These are phyloP conservation scores for Oxytorus armatus DNA, from an alignment of 2,888 invertebrate genomes.

Conservation along the genomic window DNA sequence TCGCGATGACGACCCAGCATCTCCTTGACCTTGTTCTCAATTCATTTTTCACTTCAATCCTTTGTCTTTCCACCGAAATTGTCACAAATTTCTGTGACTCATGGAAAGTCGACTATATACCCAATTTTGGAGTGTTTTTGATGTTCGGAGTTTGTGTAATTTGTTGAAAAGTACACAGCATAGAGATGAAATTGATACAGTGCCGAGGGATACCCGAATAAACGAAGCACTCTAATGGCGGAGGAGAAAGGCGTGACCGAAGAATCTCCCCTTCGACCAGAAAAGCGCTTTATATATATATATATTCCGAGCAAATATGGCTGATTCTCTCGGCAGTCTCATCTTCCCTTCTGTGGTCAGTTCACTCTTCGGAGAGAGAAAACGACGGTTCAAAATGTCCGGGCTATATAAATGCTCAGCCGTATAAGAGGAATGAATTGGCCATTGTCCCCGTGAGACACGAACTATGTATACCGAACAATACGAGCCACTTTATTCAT, in stretches of 20 bases:
- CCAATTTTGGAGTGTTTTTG: not conserved
- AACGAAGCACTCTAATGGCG: constrained; percentile 34
- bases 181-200: constrained; percentile 36
- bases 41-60: too few relatives aligned
- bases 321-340: constrained; percentile 46
- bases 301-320: constrained; percentile 64
- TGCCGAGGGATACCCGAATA: constrained; percentile 24
- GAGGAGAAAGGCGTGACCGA: constrained; percentile 63
- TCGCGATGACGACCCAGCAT: too few relatives aligned
- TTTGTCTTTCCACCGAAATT: too few relatives aligned
- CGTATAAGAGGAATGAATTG: constrained; percentile 66
- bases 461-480: constrained; percentile 63
- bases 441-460: constrained; percentile 65
- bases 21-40: too few relatives aligned
- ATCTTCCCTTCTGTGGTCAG: constrained; percentile 36
- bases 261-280: constrained; percentile 65
- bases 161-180: constrained; percentile 16
- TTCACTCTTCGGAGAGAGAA: constrained; percentile 25
- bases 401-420: constrained; percentile 13
- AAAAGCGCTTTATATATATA: constrained; percentile 57
- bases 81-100: too few relatives aligned
- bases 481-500: constrained; percentile 69
- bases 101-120: not conserved
- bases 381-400: constrained; percentile 42
- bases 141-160: constrained; percentile 10